Conservation (phyloP, 2,113 vertebrate genomes). For the Eidolon helvum region DNA sequence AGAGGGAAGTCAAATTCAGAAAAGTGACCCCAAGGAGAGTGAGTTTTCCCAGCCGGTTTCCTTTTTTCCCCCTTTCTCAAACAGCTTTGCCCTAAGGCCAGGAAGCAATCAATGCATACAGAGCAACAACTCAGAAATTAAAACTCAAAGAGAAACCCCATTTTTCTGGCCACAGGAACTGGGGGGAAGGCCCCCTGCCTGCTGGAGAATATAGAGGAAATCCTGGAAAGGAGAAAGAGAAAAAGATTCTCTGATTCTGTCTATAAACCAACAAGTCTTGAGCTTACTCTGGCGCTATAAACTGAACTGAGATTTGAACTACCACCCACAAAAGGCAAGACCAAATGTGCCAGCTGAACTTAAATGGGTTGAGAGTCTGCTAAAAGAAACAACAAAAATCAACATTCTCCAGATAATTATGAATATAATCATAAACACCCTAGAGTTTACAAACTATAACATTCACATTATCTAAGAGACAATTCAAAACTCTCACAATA, state of each 20-base stretch:
- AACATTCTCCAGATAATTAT: background rate
- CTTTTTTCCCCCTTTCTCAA: background rate
- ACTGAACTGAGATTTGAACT: constrained; percentile 2
- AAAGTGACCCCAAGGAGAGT: background rate
- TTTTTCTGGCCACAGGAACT: background rate
- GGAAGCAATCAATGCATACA: background rate
- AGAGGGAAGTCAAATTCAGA: background rate
- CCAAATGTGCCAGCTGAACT: background rate
- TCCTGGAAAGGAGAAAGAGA: background rate
- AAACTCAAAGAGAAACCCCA: background rate
- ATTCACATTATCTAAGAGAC: background rate
- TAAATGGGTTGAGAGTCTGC: background rate
- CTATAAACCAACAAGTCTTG: background rate
- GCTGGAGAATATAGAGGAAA: background rate
- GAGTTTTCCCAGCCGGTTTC: background rate
- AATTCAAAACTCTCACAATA: background rate
- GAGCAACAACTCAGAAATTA: background rate
- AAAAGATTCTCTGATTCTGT: background rate
- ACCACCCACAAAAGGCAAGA: background rate
- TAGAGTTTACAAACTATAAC: background rate
- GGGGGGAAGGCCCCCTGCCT: background rate
- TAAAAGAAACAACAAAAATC: background rate
- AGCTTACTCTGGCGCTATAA: background rate
- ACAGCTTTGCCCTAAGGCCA: background rate
- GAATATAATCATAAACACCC: background rate